These are phyloP conservation scores for Scatophagus argus DNA, from an alignment of 2,113 vertebrate genomes.

Conservation along the genomic window DNA sequence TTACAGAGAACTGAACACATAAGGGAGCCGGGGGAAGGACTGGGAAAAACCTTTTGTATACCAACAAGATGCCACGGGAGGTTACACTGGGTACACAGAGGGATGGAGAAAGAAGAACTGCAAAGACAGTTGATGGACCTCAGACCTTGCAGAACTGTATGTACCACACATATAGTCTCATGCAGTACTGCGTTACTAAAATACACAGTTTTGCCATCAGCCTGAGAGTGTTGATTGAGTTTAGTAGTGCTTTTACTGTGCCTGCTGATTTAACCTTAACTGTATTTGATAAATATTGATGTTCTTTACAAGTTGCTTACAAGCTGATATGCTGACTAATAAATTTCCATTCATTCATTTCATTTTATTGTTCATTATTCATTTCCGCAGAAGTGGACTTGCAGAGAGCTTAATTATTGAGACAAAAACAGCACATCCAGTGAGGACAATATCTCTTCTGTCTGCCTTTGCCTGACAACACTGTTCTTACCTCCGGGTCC, in stretches of 20 bases:
- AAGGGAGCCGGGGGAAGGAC: conserved; percentile 19
- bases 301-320: background rate
- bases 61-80: conserved; percentile 53
- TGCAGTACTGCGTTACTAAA: background rate
- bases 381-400: conserved; percentile 29
- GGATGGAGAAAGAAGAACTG: conserved; percentile 8
- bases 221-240: background rate
- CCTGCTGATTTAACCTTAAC: background rate
- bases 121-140: conserved; percentile 22
- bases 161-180: conserved; percentile 14
- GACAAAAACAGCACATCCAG: conserved; percentile 25
- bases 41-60: conserved; percentile 34
- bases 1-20: conserved; percentile 24
- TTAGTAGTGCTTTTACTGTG: background rate
- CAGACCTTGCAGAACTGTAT: conserved; percentile 9
- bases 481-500: conserved; percentile 23
- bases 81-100: conserved; percentile 18
- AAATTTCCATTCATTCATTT: background rate
- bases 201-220: background rate
- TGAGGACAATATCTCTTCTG: conserved; percentile 64
- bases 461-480: conserved; percentile 34
- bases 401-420: conserved; percentile 12
- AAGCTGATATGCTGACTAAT: background rate
- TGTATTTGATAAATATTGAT: background rate
- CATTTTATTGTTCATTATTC: background rate